Evolutionary conservation across 2,113 vertebrate genomes (phyloP).

Genomic region (Mormyrus lacerda): DNA sequence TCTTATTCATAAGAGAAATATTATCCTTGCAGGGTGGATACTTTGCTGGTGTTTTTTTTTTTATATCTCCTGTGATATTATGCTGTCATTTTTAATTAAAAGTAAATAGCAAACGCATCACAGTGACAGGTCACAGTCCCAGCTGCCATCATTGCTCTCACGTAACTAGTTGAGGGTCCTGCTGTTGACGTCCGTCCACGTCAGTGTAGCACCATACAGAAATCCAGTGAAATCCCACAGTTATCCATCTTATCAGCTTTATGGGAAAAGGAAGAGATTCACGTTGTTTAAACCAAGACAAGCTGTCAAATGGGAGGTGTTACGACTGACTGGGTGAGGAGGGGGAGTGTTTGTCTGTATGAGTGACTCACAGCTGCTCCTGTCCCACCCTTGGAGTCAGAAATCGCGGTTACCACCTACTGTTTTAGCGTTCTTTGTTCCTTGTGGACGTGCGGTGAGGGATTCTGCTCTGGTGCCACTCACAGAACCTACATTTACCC

Average conservation of each 20-base stretch:
- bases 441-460: neutral
- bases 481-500: neutral
- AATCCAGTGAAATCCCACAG: neutral
- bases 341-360: neutral
- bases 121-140: neutral
- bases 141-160: neutral
- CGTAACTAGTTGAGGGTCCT: neutral
- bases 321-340: neutral
- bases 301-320: neutral
- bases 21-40: constrained; percentile 6
- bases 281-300: neutral
- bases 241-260: neutral
- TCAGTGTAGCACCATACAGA: neutral
- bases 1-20: constrained; percentile 8
- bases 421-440: neutral
- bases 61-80: neutral
- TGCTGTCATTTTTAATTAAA: neutral
- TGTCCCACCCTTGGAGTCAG: neutral
- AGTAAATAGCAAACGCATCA: neutral
- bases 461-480: neutral
- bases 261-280: neutral
- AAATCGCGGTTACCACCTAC: neutral
- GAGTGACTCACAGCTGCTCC: neutral
- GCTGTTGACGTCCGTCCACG: neutral
- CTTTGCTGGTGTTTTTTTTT: neutral